These are phyloP conservation scores for Campylomormyrus tamandua DNA, from an alignment of 2,113 vertebrate species.

Conservation along the genomic window DNA sequence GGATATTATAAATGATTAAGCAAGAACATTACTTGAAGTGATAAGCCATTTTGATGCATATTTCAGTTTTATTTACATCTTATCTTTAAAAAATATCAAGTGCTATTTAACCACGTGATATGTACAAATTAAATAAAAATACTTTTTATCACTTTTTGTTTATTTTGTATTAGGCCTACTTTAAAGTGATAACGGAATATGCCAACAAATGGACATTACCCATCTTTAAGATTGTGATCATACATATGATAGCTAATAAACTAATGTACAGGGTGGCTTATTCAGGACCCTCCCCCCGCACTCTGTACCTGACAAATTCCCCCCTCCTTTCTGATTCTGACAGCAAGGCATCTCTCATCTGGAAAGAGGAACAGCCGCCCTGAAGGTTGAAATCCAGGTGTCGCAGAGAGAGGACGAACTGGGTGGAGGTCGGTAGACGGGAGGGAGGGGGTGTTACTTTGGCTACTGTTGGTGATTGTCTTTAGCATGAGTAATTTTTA, in stretches of 20 bases:
- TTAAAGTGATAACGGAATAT: not conserved
- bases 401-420: slow-evolving; percentile 17
- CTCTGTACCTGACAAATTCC: not conserved
- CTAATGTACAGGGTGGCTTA: not conserved
- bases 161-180: not conserved
- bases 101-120: too few relatives aligned
- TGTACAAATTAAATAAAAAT: not conserved
- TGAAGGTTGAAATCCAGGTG: slow-evolving; percentile 54
- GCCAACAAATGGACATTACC: too few relatives aligned
- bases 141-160: not conserved
- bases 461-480: slow-evolving; percentile 40
- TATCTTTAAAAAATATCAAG: too few relatives aligned
- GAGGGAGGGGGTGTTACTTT: not conserved
- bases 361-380: slow-evolving; percentile 25
- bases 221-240: not conserved
- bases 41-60: too few relatives aligned
- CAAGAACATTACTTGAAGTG: too few relatives aligned
- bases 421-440: not conserved
- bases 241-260: not conserved
- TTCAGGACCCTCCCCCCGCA: not conserved
- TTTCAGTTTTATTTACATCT: too few relatives aligned
- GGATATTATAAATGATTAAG: not conserved
- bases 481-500: slow-evolving; percentile 55
- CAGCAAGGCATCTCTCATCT: slow-evolving; percentile 36
- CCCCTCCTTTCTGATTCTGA: not conserved